A percentile compares a stretch with the other conserved stretches of the same genome.
These are phyloP conservation scores for Cololabis saira DNA, from an alignment of 2,113 vertebrate genomes.

Conservation along the genomic window DNA sequence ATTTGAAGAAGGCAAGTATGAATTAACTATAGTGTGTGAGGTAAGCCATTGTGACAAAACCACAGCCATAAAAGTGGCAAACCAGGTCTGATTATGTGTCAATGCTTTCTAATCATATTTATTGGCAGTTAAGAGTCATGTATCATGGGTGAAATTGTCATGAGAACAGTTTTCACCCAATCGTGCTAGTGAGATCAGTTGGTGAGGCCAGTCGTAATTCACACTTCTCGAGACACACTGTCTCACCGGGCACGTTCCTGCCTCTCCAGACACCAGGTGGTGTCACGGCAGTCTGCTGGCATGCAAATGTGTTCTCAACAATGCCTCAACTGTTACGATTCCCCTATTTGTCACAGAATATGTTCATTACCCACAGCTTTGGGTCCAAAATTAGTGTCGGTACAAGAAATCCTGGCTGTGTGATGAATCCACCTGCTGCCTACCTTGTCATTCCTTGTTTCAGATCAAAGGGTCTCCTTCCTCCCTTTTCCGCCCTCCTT, in stretches of 20 bases:
- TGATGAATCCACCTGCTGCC: conserved; percentile 77
- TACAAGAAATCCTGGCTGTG: conserved; percentile 79
- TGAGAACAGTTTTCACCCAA: conserved; percentile 3
- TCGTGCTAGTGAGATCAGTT: conserved; percentile 1
- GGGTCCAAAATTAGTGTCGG: conserved; percentile 81
- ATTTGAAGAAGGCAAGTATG: conserved; percentile 18
- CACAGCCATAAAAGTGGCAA: conserved; percentile 34
- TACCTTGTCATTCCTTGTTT: conserved; percentile 60
- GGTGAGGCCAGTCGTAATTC: conserved; percentile 41
- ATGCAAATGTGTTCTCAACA: conserved; percentile 79
- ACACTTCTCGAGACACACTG: conserved; percentile 54
- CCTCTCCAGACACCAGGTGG: conserved; percentile 82
- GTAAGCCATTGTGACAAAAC: conserved; percentile 34
- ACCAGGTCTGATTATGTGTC: conserved; percentile 31
- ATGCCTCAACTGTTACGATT: conserved; percentile 70
- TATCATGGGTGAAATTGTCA: conserved; percentile 35
- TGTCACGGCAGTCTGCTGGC: conserved; percentile 76
- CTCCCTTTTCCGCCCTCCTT: conserved; percentile 43
- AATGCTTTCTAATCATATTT: conserved; percentile 39
- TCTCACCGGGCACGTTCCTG: conserved; percentile 45
- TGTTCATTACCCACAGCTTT: conserved; percentile 83
- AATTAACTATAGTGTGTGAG: conserved; percentile 23
- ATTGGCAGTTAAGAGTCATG: conserved; percentile 33
- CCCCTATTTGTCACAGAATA: conserved; percentile 80
- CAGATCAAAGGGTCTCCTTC: conserved; percentile 56